Conservation (phyloP, 1,140 invertebrate genomes). For the Bombus pascuorum region DNA sequence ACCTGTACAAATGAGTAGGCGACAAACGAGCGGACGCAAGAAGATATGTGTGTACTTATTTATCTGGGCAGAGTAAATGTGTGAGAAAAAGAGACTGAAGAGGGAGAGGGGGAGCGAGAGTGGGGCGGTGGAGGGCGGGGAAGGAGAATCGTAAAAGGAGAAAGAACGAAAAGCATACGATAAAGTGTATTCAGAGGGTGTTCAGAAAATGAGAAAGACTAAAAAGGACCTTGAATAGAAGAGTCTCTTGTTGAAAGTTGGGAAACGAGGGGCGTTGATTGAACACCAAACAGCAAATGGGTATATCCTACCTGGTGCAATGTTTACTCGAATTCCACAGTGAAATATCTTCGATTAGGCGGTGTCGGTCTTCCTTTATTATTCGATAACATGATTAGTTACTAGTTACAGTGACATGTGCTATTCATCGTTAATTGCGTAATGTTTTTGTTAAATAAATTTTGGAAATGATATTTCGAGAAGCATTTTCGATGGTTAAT, state of each 20-base stretch:
- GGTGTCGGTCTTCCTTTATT: constrained; percentile 39
- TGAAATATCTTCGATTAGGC: constrained; percentile 58
- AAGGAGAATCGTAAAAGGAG: background rate
- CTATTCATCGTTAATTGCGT: background rate
- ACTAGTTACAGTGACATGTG: background rate
- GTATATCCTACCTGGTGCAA: constrained; percentile 62
- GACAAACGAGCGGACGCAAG: background rate
- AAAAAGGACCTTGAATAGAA: background rate
- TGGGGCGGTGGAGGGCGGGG: background rate
- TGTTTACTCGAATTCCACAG: constrained; percentile 58
- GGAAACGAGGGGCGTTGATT: constrained; percentile 58
- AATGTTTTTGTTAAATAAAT: background rate
- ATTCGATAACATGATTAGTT: background rate
- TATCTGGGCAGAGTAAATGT: background rate
- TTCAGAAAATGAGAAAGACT: background rate
- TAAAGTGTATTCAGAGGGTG: background rate
- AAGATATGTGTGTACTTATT: background rate
- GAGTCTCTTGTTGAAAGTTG: constrained; percentile 1
- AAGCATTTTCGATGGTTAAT: background rate
- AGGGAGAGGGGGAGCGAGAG: background rate
- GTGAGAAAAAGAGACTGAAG: background rate
- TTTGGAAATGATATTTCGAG: background rate
- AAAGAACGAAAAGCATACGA: background rate
- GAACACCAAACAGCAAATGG: constrained; percentile 33
- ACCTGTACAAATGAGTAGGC: background rate